These are phyloP conservation scores for Argyresthia albistria DNA, from an alignment of 2,888 invertebrate species.

Conservation along the genomic window DNA sequence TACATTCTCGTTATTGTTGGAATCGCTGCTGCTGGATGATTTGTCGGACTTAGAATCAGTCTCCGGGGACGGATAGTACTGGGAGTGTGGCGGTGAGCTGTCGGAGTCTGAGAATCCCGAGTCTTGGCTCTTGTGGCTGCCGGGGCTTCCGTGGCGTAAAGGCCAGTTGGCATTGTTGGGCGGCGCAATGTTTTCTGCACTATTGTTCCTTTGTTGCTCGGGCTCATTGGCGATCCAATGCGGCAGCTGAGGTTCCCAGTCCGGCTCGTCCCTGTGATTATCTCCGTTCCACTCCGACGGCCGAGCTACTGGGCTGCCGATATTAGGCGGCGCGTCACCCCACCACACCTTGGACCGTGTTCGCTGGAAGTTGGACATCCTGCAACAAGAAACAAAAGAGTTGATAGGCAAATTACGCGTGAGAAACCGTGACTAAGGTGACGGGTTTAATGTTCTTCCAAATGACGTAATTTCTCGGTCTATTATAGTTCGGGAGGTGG, in stretches of 20 bases:
- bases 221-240: conserved; percentile 66
- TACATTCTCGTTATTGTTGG: conserved; percentile 59
- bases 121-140: conserved; percentile 82
- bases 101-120: conserved; percentile 88
- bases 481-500: conserved; percentile 49
- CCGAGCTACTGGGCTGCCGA: conserved; percentile 53
- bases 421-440: conserved; percentile 39
- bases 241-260: conserved; percentile 66
- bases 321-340: conserved; percentile 63
- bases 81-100: conserved; percentile 69
- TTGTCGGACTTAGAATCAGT: conserved; percentile 44
- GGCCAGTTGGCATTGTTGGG: conserved; percentile 54
- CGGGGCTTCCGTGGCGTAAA: conserved; percentile 65
- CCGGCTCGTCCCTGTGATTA: conserved; percentile 38
- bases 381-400: conserved; percentile 48
- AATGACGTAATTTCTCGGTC: conserved; percentile 57
- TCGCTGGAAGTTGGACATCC: conserved; percentile 78
- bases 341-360: conserved; percentile 80
- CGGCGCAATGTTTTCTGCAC: conserved; percentile 44
- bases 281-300: conserved; percentile 39
- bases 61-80: conserved; percentile 49
- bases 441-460: conserved; percentile 46
- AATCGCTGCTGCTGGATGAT: conserved; percentile 54
- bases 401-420: conserved; percentile 41
- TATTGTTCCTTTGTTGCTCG: conserved; percentile 48